phyloP scores from a whole-genome alignment of 2,888 invertebrate genomes.

The Acrocera orbiculus region DNA sequence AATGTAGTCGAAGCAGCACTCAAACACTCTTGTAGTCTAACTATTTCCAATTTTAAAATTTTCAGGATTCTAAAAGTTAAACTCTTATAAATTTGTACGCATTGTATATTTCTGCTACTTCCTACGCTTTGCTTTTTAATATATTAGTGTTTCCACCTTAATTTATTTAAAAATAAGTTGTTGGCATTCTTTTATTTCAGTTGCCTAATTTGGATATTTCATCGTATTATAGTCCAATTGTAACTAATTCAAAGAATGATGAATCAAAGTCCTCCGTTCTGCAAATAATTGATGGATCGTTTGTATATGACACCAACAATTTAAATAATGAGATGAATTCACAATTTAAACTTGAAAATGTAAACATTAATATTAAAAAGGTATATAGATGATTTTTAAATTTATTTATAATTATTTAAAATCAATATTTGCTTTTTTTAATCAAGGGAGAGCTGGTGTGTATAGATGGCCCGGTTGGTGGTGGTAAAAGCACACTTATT shows the following conservation, averaged over 20 bases:
- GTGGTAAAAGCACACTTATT: slow-evolving; percentile 79
- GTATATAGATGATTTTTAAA: slow-evolving; percentile 12
- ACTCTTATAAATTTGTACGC: too few relatives aligned
- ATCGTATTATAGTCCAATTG: slow-evolving; percentile 26
- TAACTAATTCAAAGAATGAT: slow-evolving; percentile 19
- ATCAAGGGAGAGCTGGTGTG: slow-evolving; percentile 61
- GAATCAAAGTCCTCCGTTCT: slow-evolving; percentile 39
- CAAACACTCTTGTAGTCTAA: too few relatives aligned
- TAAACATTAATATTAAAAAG: slow-evolving; percentile 26
- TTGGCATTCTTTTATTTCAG: slow-evolving; percentile 11
- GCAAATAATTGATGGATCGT: slow-evolving; percentile 40
- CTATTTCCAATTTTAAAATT: too few relatives aligned
- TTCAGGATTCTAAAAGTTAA: too few relatives aligned
- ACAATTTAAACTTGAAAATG: slow-evolving; percentile 21
- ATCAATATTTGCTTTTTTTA: slow-evolving; percentile 17
- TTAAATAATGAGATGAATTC: too few relatives aligned
- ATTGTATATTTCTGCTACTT: too few relatives aligned
- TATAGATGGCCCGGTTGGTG: slow-evolving; percentile 73
- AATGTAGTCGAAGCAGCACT: too few relatives aligned
- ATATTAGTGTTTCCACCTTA: too few relatives aligned
- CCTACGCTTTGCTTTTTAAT: too few relatives aligned
- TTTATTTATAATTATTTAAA: too few relatives aligned
- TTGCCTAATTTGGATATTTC: slow-evolving; percentile 26
- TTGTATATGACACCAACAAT: too few relatives aligned
- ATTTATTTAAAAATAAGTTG: neutral